Percentiles rank a stretch among this genome's conserved stretches.
Conservation (phyloP, 2,888 invertebrate species). For the Xanthorhoe spadicearia region DNA sequence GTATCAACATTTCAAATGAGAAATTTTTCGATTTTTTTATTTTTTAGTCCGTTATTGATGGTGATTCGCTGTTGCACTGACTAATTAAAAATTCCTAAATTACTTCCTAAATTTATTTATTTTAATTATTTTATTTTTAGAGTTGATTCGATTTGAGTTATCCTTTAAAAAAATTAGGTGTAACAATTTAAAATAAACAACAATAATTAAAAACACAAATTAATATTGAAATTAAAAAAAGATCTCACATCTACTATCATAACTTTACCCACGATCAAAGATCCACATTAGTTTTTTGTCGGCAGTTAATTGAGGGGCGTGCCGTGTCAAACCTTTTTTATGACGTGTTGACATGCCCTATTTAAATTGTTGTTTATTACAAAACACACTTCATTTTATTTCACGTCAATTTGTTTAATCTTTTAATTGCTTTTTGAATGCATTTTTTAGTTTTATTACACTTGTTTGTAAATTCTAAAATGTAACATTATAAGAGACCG, state of each 20-base stretch:
- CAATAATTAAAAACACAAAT: not conserved
- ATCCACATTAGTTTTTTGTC: conserved; percentile 51
- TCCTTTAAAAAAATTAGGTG: too few species aligned
- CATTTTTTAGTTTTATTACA: not conserved
- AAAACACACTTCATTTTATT: conserved; percentile 18
- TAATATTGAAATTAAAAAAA: not conserved
- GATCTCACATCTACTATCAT: conserved; percentile 19
- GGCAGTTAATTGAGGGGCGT: conserved; percentile 52
- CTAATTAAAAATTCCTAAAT: too few species aligned
- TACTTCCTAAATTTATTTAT: too few species aligned
- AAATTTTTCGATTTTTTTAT: too few species aligned
- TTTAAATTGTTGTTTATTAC: conserved; percentile 37
- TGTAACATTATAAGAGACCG: too few species aligned
- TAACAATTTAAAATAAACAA: too few species aligned
- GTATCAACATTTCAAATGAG: too few species aligned
- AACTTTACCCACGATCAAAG: conserved; percentile 44
- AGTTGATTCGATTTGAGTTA: too few species aligned
- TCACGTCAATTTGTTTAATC: conserved; percentile 4
- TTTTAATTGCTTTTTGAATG: conserved; percentile 14
- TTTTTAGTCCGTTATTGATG: too few species aligned
- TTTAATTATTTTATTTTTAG: too few species aligned
- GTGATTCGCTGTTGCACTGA: too few species aligned
- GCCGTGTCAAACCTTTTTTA: conserved; percentile 47
- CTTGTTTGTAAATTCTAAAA: not conserved
- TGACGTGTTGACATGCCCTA: conserved; percentile 49